Evolutionary conservation across 2,888 invertebrate species (phyloP), one percentile per base, ranked within the genome.

Genomic region (Dynastes tityus): DNA sequence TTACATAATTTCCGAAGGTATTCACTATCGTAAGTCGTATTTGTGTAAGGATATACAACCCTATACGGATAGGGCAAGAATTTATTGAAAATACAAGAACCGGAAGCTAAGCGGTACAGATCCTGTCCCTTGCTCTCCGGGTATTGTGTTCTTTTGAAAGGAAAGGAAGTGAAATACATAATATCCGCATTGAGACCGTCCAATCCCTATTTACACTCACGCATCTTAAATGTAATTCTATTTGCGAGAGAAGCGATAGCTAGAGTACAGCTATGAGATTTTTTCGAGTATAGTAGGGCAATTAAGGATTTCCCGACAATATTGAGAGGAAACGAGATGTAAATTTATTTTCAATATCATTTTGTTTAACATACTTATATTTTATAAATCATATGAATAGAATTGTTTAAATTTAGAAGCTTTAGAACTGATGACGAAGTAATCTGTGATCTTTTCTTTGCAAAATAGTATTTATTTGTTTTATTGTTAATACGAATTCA

Each of bases 41-140:
- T 22, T 22, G 4, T n/a, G 8, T 16, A 13, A 11, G 55, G 55
- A n/a, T 22, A 11, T 32, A n/a, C 32, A 32, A 32, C 32, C 5
- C 45, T 45, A 2, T 45, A 45, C 29, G 61, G 27, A 49, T 49
- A 49, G 70, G 70, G 53, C 40, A 37, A 73, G 73, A 73, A 61
- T 78, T 73, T 78, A 61, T 73, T 58, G 74, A 82, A 83, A 82
- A 80, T 80, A 64, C 55, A 73, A 63, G 64, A 73, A 84, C 81
- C 84, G 84, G 84, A 85, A 84, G 84, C 83, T 81, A 84, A n/a
- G 83, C 71, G 84, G 84, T 84, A 82, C 16, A 84, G 82, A 81
- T 73, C 58, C 71, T 73, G 71, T 73, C 71, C 71, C 71, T 58
- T 73, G 51, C 70, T 32, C 16, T 58, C 22, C 58, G 58, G 80